Evolutionary conservation across 2,113 vertebrate genomes (phyloP).

Genomic region (Delphinus delphis): DNA sequence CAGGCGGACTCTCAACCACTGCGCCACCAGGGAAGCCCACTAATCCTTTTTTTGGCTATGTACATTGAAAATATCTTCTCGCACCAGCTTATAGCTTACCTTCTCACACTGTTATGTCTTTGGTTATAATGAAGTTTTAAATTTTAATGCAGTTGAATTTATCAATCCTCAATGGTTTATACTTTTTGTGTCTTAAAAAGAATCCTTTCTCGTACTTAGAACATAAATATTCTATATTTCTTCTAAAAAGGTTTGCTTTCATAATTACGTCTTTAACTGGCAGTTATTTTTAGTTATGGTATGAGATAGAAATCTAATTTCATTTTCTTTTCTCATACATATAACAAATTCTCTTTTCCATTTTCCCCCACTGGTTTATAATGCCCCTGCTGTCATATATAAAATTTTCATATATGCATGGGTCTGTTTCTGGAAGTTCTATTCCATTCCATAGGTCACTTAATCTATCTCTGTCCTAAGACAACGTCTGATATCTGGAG

Average conservation of each 20-base stretch:
- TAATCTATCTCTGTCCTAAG: background rate
- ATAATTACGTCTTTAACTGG: background rate
- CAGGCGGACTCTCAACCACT: too few species aligned
- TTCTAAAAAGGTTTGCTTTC: conserved; percentile 45
- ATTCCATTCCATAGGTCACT: background rate
- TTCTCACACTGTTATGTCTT: conserved; percentile 8
- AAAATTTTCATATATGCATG: background rate
- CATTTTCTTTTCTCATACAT: background rate
- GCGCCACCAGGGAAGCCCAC: background rate
- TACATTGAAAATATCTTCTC: background rate
- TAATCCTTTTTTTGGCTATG: conserved; percentile 1
- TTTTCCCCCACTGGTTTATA: background rate
- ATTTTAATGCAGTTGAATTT: conserved; percentile 18
- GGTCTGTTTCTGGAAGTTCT: conserved; percentile 2
- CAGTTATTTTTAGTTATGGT: conserved; percentile 25
- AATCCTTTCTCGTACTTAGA: background rate
- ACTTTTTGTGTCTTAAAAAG: conserved; percentile 18
- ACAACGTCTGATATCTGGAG: background rate
- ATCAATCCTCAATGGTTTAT: conserved; percentile 22
- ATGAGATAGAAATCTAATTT: background rate
- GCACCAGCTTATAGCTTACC: background rate
- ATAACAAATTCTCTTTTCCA: conserved; percentile 26
- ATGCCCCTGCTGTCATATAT: background rate
- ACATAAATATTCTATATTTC: conserved; percentile 1
- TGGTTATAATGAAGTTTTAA: background rate